Base-by-base conservation (phyloP, 2,113 vertebrate genomes). In the Halichoeres trimaculatus region DNA sequence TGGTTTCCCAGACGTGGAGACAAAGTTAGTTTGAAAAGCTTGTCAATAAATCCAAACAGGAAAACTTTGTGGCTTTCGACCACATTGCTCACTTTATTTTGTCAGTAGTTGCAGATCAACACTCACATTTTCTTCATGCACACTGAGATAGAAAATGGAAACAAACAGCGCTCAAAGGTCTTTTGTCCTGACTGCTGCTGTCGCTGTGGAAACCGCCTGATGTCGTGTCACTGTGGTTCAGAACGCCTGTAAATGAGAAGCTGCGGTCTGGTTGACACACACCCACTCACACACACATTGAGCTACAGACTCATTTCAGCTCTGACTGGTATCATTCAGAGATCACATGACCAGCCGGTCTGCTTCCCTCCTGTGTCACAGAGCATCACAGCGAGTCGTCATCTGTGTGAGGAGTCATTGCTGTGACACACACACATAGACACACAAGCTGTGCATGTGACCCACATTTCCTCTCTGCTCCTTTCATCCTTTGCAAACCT, bases 211-310 rank as follows among this genome's bases (percentile, higher is more conserved):
- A 78, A 90, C 77, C 3, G 48, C 55, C 60, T 16, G 51, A 54
- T 73, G 73, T 80, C 41, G 61, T 70, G 75, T 88, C 84, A 84
- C 30, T 76, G 90, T 84, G 84, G 84, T 87, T n/a, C 74, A 70
- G 65, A 20, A 81, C 47, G 69, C 59, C 10, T 73, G 60, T 43
- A 20, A 74, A 74, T 30, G 20, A 86, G 69, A 85, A 83, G 68
- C 78, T 81, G 78, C 4, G 74, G 83, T 80, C 38, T 63, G 70
- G 77, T 77, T 76, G 34, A 57, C 60, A 57, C 67, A 14, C 35
- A 26, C 52, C 65, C 34, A 57, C 23, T 36, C 50, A 51, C 36
- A 56, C 14, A 55, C 45, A 35, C 22, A 45, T 16, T 52, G 51
- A 69, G 40, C 12, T 34, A 22, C 51, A 58, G 60, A 70, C 48